Evolutionary conservation across 2,888 invertebrate genomes (phyloP).

Genomic region (Pilophorus perplexus): DNA sequence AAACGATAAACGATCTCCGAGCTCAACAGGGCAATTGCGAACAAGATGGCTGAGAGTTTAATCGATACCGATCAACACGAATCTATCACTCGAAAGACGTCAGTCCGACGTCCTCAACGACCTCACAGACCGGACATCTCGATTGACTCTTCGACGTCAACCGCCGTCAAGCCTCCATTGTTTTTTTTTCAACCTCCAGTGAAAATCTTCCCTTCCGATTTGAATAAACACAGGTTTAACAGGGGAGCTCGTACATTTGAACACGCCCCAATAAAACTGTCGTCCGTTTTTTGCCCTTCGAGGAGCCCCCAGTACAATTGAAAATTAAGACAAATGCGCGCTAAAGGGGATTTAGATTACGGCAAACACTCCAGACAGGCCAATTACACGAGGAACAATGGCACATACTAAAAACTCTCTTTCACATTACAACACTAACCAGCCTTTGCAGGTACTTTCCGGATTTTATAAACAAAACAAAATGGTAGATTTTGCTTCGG

Average conservation of each 20-base stretch:
- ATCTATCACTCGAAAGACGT: slow-evolving; percentile 30
- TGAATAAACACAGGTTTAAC: slow-evolving; percentile 34
- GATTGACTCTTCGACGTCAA: slow-evolving; percentile 31
- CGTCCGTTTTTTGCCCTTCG: background rate
- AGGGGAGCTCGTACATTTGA: slow-evolving; percentile 6
- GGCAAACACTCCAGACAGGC: background rate
- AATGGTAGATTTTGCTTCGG: too few species aligned
- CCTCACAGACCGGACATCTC: too few species aligned
- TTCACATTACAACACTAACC: too few species aligned
- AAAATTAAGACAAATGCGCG: slow-evolving; percentile 27
- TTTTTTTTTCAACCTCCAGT: slow-evolving; percentile 4
- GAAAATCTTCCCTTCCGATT: slow-evolving; percentile 11
- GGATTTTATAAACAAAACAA: too few species aligned
- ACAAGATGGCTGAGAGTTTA: too few species aligned
- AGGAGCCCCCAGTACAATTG: background rate
- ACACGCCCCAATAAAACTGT: slow-evolving; percentile 26
- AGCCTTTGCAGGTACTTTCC: too few species aligned
- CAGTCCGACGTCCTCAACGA: too few species aligned
- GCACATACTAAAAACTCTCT: too few species aligned
- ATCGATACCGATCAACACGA: slow-evolving; percentile 38
- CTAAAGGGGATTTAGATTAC: background rate
- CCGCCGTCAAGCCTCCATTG: slow-evolving; percentile 31
- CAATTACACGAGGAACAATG: background rate
- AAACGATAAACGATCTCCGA: background rate
- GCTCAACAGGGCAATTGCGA: slow-evolving; percentile 3